Percentiles rank a stretch among this genome's conserved stretches.
Conservation (phyloP, 2,888 invertebrate species). For the Idaea aversata region DNA sequence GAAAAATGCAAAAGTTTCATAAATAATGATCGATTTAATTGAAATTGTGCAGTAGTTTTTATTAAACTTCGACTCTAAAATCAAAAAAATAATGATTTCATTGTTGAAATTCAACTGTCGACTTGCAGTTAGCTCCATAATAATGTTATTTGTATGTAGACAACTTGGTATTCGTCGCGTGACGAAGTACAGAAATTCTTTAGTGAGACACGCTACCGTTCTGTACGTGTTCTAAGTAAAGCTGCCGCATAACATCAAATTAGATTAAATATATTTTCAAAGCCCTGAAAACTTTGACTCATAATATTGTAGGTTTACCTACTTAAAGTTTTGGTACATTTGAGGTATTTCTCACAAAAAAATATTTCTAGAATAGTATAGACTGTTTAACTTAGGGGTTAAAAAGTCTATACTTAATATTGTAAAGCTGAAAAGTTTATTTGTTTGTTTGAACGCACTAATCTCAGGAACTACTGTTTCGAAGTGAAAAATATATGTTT, state of each 20-base stretch:
- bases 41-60: background rate
- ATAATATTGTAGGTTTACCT: background rate
- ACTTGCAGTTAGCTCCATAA: slow-evolving; percentile 25
- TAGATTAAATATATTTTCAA: background rate
- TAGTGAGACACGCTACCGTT: slow-evolving; percentile 50
- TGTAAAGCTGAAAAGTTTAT: too few relatives aligned
- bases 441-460: too few relatives aligned
- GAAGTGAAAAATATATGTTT: too few relatives aligned
- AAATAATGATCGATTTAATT: too few relatives aligned
- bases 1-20: too few relatives aligned
- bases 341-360: background rate
- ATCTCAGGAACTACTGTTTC: too few relatives aligned
- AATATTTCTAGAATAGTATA: too few relatives aligned
- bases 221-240: slow-evolving; percentile 28
- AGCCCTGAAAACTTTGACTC: background rate
- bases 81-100: background rate
- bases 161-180: slow-evolving; percentile 61
- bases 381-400: too few relatives aligned
- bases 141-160: slow-evolving; percentile 55
- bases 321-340: too few relatives aligned
- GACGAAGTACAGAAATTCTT: slow-evolving; percentile 63
- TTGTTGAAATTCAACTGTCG: background rate
- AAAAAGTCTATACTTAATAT: too few relatives aligned
- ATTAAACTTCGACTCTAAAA: background rate
- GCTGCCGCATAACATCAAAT: background rate